A percentile compares a stretch with the other conserved stretches of the same genome.
phyloP scores from a whole-genome alignment of 2,888 invertebrate species.

The Trichacis sp. region DNA sequence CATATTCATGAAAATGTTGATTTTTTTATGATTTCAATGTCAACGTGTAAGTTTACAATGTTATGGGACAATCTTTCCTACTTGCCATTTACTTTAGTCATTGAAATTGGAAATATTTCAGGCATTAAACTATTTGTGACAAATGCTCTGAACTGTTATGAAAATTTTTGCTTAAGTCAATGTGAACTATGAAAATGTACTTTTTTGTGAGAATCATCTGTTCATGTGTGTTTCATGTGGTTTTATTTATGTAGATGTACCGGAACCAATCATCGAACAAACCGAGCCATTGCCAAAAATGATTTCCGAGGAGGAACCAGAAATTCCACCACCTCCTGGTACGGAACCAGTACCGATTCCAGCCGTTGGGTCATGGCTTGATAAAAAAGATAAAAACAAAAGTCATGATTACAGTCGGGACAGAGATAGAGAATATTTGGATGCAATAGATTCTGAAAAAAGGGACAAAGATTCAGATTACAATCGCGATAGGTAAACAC shows the following conservation, averaged over 20 bases:
- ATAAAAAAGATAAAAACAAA: slow-evolving; percentile 36
- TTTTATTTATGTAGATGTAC: slow-evolving; percentile 43
- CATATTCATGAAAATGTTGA: no score
- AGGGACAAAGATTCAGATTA: slow-evolving; percentile 58
- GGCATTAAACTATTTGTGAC: no score
- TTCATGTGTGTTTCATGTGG: no score
- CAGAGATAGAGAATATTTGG: slow-evolving; percentile 38
- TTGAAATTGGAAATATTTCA: no score
- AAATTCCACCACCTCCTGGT: slow-evolving; percentile 64
- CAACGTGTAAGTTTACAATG: no score
- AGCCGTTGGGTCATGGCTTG: slow-evolving; percentile 47
- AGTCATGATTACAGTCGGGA: slow-evolving; percentile 15
- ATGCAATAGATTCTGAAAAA: slow-evolving; percentile 48
- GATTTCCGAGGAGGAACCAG: slow-evolving; percentile 59
- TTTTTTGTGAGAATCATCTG: no score
- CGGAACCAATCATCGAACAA: slow-evolving; percentile 53
- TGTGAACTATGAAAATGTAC: no score
- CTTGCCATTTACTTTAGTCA: no score
- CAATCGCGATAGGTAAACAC: slow-evolving; percentile 60
- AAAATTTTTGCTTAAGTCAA: no score
- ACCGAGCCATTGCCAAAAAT: slow-evolving; percentile 53
- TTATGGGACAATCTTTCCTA: no score
- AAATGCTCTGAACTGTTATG: no score
- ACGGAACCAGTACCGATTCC: slow-evolving; percentile 66
- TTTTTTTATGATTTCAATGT: no score